Base-by-base conservation (phyloP, 2,888 invertebrate species). In the Heliothis peltigera region DNA sequence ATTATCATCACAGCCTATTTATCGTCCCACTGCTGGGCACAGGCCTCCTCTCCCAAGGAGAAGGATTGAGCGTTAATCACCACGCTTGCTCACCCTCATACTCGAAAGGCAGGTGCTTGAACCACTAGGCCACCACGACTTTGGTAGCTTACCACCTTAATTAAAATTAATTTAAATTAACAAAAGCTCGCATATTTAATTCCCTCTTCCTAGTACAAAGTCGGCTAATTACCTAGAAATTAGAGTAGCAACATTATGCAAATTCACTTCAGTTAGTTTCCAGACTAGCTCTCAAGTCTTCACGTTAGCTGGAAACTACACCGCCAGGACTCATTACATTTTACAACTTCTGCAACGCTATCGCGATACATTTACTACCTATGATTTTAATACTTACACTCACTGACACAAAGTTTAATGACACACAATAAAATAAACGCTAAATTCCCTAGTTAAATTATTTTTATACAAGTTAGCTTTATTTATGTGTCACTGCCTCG, bases 171-270 rank as follows among this genome's bases (percentile, higher is more conserved):
- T 32, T 1, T 12, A 32, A 10, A 32, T 32, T 32, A 32, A 32
- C 12, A 39, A 15, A 39, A 39, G n/a, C 39, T 39, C n/a, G 39
- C n/a, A 15, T n/a, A 39, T 15, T 39, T n/a, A 15, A 39, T 39
- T n/a, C 4, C 39, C 4, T 5, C 39, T 39, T 39, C n/a, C 39
- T n/a, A 39, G 4, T 39, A 39, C 15, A 6, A 39, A 39, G 39
- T 39, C 39, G n/a, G 39, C 39, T 39, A 42, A 42, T 42, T 17
- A 2, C 42, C 42, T 17, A n/a, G 42, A 42, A n/a, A 42, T 70
- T 51, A 39, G 2, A 42, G 39, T 15, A 39, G 6, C 0, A 65
- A 25, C 19, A 70, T 52, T 66, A 52, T 70, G 70, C 70, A 66
- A 54, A 70, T 73, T 49, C 44, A 22, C 25, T 54, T 43, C 46